phyloP scores from a whole-genome alignment of 2,113 vertebrate genomes.

The Narcine bancroftii region DNA sequence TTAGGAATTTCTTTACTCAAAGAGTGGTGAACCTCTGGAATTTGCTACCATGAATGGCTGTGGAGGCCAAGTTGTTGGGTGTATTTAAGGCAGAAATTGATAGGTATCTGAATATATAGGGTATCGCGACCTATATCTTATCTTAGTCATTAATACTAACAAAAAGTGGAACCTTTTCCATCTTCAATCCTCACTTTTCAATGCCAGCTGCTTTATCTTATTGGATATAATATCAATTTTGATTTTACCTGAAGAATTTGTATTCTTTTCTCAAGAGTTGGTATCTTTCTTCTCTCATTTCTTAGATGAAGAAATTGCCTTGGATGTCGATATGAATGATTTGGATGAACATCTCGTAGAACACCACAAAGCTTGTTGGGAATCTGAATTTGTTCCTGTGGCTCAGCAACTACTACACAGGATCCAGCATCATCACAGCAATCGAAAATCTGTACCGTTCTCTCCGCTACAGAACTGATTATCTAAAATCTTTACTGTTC shows the following conservation, averaged over 20 bases:
- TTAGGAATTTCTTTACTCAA: too few relatives aligned
- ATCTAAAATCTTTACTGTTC: constrained; percentile 42
- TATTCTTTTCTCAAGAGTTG: background rate
- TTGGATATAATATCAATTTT: background rate
- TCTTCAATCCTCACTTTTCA: background rate
- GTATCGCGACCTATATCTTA: too few relatives aligned
- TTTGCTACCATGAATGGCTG: too few relatives aligned
- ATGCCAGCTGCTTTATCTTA: background rate
- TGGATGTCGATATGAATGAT: constrained; percentile 50
- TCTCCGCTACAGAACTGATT: constrained; percentile 43
- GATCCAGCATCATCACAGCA: constrained; percentile 51
- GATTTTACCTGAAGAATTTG: background rate
- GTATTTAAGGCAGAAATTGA: too few relatives aligned
- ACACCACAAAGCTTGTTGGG: constrained; percentile 72
- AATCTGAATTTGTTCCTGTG: constrained; percentile 79
- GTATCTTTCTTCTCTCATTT: constrained; percentile 43
- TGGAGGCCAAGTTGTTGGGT: too few relatives aligned
- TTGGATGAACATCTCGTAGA: constrained; percentile 55
- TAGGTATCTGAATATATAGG: too few relatives aligned
- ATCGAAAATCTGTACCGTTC: constrained; percentile 42
- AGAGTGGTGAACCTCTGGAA: too few relatives aligned
- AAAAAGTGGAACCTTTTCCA: background rate
- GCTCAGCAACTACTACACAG: constrained; percentile 69
- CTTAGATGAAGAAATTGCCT: constrained; percentile 65
- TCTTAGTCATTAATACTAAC: background rate